Conservation (phyloP, 2,888 invertebrate genomes). For the Acanthosepion lycidas region DNA sequence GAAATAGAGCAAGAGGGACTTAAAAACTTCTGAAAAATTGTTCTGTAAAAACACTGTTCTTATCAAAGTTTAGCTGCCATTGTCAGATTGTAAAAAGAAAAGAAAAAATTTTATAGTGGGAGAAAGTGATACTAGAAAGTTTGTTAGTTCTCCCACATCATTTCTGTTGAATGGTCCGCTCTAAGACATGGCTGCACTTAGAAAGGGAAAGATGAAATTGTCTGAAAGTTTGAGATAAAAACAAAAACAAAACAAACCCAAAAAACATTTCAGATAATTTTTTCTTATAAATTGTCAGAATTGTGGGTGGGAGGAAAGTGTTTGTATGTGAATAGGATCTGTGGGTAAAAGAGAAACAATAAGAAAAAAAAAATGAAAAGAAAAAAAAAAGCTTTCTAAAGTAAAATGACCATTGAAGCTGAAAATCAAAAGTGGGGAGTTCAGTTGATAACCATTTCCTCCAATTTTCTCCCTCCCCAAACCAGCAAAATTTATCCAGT, state of each 20-base stretch:
- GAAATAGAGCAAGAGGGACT: not conserved
- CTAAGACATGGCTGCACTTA: not conserved
- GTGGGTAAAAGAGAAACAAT: no score
- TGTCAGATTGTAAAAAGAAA: conserved; percentile 22
- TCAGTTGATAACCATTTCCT: no score
- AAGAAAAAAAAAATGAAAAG: no score
- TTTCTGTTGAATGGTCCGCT: not conserved
- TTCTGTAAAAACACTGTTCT: not conserved
- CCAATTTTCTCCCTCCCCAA: no score
- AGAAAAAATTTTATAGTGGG: not conserved
- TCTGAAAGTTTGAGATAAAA: not conserved
- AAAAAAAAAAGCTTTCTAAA: no score
- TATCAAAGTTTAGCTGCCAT: not conserved
- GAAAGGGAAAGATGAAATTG: not conserved
- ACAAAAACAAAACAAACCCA: not conserved
- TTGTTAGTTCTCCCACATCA: not conserved
- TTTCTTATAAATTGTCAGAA: no score
- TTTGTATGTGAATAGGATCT: no score
- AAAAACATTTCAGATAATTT: no score
- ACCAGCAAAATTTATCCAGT: no score
- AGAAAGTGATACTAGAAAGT: not conserved
- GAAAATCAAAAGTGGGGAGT: no score
- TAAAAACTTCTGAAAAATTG: not conserved
- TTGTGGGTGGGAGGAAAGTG: no score
- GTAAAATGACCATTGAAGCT: no score